phyloP scores from a whole-genome alignment of 1,140 invertebrate genomes.

The Acyrthosiphon pisum region DNA sequence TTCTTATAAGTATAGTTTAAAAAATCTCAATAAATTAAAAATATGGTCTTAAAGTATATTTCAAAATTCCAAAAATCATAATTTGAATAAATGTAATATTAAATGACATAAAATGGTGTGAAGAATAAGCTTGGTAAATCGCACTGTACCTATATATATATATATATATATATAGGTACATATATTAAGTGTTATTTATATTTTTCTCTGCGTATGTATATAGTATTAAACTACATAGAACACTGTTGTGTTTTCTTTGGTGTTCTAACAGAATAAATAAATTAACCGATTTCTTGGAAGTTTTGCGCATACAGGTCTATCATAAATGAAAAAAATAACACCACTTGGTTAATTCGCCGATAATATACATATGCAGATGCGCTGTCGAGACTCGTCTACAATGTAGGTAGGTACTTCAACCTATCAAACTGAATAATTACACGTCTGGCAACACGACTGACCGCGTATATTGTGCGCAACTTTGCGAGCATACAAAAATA shows the following conservation, averaged over 20 bases:
- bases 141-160: not conserved
- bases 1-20: not conserved
- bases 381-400: not conserved
- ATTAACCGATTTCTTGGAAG: not conserved
- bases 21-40: not conserved
- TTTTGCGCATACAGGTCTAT: not conserved
- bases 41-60: no score
- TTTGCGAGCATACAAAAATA: not conserved
- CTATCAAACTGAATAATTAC: slow-evolving; percentile 6
- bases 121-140: not conserved
- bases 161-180: not conserved
- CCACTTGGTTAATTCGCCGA: not conserved
- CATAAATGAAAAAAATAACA: not conserved
- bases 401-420: not conserved
- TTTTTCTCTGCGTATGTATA: not conserved
- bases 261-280: not conserved
- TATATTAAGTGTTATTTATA: not conserved
- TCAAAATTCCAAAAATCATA: no score
- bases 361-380: not conserved
- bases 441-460: not conserved
- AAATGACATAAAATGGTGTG: not conserved
- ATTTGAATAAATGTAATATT: not conserved
- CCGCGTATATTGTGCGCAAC: not conserved
- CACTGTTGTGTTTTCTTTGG: no score
- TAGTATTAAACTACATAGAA: no score